Evolutionary conservation across 2,113 vertebrate genomes (phyloP).

Genomic region (Chaetura pelagica): DNA sequence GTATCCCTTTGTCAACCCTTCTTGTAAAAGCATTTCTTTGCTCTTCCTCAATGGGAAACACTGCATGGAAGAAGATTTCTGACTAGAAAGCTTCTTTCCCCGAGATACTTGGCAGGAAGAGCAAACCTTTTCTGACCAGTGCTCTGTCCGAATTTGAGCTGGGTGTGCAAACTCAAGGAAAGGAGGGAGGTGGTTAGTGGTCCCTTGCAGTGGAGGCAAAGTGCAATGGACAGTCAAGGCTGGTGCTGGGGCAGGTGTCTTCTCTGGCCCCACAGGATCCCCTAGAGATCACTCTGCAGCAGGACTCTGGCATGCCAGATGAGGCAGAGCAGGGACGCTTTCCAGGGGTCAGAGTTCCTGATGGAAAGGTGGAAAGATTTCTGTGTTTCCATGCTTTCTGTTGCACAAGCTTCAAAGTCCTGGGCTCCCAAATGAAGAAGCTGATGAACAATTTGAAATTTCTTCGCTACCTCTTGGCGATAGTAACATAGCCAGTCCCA

Average conservation of each 20-base stretch:
- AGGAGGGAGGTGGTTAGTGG: rapidly evolving
- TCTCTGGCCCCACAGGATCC: neutral
- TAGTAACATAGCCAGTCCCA: neutral
- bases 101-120: neutral
- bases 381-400: neutral
- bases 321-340: neutral
- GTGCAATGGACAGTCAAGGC: neutral
- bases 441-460: neutral
- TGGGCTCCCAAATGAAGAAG: rapidly evolving
- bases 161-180: neutral
- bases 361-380: neutral
- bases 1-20: neutral
- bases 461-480: neutral
- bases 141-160: neutral
- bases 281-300: neutral
- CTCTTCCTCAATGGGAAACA: neutral
- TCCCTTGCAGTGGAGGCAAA: neutral
- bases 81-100: neutral
- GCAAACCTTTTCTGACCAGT: neutral
- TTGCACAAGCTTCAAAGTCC: neutral
- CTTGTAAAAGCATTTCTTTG: neutral
- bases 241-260: neutral
- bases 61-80: neutral
- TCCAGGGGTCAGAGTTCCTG: neutral
- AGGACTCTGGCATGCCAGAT: neutral